Evolutionary conservation across 2,797 vertebrate species (phyloP), one percentile per base, ranked within the genome.

Genomic region (Meda fulgida): DNA sequence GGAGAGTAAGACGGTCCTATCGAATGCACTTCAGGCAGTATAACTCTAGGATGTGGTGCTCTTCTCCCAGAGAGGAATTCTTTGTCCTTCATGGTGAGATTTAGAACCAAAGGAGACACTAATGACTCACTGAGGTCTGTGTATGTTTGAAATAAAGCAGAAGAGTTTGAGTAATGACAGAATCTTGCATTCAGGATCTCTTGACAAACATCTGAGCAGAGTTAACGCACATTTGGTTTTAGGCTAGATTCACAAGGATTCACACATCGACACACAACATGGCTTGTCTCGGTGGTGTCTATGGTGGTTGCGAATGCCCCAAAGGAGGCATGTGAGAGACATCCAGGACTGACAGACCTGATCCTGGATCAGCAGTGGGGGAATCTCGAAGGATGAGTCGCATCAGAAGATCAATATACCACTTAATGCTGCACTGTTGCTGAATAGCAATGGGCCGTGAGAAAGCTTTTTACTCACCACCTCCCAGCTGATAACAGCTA

Each of bases 361-460:
- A 90, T 90, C 88, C 84, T 29, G 55, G 89, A 88, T 89, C 90
- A 85, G 89, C 85, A 90, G 83, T 84, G 84, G 82, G 84, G 84
- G 78, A 91, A 84, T 89, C 89, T 87, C 80, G 29, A 85, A 38
- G 89, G 92, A 91, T 77, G 84, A 89, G 87, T 90, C 89, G 80
- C 91, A 90, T 91, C 83, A 90, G 89, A 89, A 78, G 92, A 93
- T 94, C 94, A 82, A 95, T 94, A 93, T 65, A 14, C 82, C 79
- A 89, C 92, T 93, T 82, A 90, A 85, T 78, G 84, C 85, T 19
- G 77, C 79, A 66, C 87, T 79, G 85, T 89, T 84, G 34, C 86
- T 40, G 93, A 92, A 94, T 93, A 91, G 91, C 88, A 93, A 94
- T 86, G 87, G 80, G 92, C 85, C 85, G 91, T 94, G 93, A 93